phyloP scores from a whole-genome alignment of 2,888 invertebrate species.

The Synergus laeviventris region DNA sequence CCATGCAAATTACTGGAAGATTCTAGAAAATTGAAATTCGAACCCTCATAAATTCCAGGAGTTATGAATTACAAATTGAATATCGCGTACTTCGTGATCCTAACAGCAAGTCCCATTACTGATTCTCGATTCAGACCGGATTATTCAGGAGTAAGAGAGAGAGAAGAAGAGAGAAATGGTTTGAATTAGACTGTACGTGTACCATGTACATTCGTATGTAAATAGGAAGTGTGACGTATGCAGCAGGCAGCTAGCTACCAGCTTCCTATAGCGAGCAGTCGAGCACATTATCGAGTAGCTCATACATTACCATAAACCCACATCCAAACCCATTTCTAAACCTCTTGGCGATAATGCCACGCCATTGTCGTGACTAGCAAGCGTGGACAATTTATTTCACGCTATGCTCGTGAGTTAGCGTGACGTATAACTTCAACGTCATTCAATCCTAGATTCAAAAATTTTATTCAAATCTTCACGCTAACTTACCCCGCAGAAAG shows the following conservation, averaged over 20 bases:
- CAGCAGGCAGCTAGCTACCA: not conserved
- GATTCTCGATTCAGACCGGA: not conserved
- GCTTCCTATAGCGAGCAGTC: too few relatives aligned
- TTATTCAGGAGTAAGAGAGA: not conserved
- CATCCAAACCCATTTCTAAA: conserved; percentile 34
- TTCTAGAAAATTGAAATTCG: not conserved
- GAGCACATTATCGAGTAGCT: conserved; percentile 19
- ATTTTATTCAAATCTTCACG: not conserved
- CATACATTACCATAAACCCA: conserved; percentile 36
- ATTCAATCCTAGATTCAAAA: conserved; percentile 50
- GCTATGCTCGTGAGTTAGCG: conserved; percentile 54
- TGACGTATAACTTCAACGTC: conserved; percentile 55
- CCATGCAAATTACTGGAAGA: not conserved
- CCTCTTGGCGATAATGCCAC: conserved; percentile 53
- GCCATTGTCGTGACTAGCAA: conserved; percentile 54
- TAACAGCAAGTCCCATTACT: not conserved
- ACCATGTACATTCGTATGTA: not conserved
- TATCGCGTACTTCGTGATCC: not conserved
- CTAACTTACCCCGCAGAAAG: conserved; percentile 11
- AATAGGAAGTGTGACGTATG: conserved; percentile 32
- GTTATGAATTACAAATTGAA: not conserved
- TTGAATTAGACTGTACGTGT: not conserved
- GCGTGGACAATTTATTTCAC: conserved; percentile 62
- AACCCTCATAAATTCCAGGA: not conserved
- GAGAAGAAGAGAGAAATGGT: conserved; percentile 5